These are phyloP conservation scores for Ctenosaura bakeri DNA, from an alignment of 2,797 vertebrate species.

Conservation along the genomic window DNA sequence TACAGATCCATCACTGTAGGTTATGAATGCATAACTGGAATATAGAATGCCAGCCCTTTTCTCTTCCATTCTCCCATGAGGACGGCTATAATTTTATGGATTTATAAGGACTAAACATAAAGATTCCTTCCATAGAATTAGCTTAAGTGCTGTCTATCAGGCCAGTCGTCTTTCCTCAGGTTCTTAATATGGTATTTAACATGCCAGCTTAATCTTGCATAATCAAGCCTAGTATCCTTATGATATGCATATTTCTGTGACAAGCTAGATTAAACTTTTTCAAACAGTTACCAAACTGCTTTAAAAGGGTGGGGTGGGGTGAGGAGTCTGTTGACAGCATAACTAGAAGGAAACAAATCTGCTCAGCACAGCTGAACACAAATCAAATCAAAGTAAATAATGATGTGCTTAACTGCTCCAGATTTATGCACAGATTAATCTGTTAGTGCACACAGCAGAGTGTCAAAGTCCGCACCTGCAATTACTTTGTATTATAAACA, in stretches of 20 bases:
- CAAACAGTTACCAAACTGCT: not conserved
- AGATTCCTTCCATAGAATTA: not conserved
- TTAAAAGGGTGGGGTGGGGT: not conserved
- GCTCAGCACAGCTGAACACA: not conserved
- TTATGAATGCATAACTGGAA: no score
- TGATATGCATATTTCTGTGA: slow-evolving; percentile 4
- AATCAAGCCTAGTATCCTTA: not conserved
- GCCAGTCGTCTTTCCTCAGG: not conserved
- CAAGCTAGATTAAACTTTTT: slow-evolving; percentile 18
- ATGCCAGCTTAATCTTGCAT: slow-evolving; percentile 14
- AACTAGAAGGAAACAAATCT: not conserved
- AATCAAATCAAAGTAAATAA: slow-evolving; percentile 1
- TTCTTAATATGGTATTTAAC: slow-evolving; percentile 1
- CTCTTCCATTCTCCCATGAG: not conserved
- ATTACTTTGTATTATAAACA: slow-evolving; percentile 12
- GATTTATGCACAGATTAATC: slow-evolving; percentile 8
- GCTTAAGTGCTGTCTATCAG: not conserved
- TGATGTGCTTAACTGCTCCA: not conserved
- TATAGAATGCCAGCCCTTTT: not conserved
- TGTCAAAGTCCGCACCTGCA: not conserved
- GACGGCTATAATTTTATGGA: not conserved
- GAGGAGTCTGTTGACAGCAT: not conserved
- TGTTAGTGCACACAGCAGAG: not conserved
- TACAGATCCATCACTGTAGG: no score
- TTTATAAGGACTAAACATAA: not conserved